Base-by-base conservation (phyloP, 2,113 vertebrate genomes). In the Gasterosteus aculeatus region DNA sequence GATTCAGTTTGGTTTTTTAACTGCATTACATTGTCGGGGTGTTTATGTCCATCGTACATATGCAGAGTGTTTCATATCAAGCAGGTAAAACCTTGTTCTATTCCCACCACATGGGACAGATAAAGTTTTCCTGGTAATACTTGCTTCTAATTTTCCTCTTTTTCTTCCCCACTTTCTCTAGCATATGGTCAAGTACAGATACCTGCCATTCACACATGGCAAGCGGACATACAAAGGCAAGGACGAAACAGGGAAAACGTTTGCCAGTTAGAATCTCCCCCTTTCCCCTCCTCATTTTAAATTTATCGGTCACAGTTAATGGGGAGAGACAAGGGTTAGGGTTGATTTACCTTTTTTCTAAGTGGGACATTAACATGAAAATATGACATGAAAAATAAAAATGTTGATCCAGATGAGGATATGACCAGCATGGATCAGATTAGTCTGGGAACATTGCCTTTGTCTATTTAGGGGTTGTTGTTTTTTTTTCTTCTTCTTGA, bases 181-280 rank as follows among this genome's bases (percentile, higher is more conserved):
- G 98, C 98, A 99, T 94, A 99, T 99, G 98, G 91, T 99, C 91
- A 99, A 99, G 94, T 99, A 99, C 94, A 96, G 98, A 94, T 99
- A 99, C 95, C 96, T 99, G 84, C 98, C 98, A 33, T 98, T 99
- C 95, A 99, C 98, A 84, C 98, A 99, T 0, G 98, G 98, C 83
- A 99, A 99, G 95, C 97, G 97, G 95, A 97, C 94, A 92, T 99
- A 99, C 95, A 97, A 95, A 96, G 98, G 98, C 93, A 99, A 98
- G 89, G 98, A 99, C 72, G 98, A 99, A 16, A 94, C 93, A 93
- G 96, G 94, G 87, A 99, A 98, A 95, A 69, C 97, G 62, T 98
- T 99, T 93, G 96, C 98, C 92, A 99, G 98, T 94, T 99, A 99
- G 95, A 94, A 90, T 73, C 59, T 69, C 70, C 68, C 77, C 49